Evolutionary conservation across 2,113 vertebrate genomes (phyloP).

Genomic region (Pelobates fuscus): DNA sequence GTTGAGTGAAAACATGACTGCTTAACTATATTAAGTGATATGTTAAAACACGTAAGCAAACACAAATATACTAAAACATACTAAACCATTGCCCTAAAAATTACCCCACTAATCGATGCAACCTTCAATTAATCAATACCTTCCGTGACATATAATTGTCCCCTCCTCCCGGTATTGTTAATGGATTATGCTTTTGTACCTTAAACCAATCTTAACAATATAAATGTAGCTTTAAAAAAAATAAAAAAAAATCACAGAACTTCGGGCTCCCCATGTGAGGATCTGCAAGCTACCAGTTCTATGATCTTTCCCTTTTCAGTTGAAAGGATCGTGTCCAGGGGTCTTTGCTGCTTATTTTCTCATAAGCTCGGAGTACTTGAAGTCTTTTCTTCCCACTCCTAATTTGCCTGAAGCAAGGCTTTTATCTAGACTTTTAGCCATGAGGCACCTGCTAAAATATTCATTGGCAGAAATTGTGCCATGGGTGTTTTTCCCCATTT

Average conservation of each 20-base stretch:
- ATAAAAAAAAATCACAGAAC: slow-evolving; percentile 38
- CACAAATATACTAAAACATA: no score
- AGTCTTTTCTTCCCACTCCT: slow-evolving; percentile 69
- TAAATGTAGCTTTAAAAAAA: background rate
- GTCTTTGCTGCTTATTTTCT: slow-evolving; percentile 59
- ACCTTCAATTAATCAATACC: no score
- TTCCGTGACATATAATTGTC: no score
- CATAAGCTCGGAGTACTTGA: slow-evolving; percentile 64
- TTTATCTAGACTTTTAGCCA: slow-evolving; percentile 80
- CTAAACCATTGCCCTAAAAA: no score
- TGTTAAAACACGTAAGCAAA: no score
- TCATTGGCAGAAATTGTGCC: slow-evolving; percentile 75
- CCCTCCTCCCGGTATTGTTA: no score
- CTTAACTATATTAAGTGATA: no score
- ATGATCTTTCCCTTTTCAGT: slow-evolving; percentile 60
- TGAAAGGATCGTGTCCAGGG: slow-evolving; percentile 60
- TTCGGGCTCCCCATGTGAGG: slow-evolving; percentile 51
- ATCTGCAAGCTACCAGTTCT: slow-evolving; percentile 56
- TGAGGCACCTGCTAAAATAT: slow-evolving; percentile 80
- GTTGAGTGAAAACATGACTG: no score
- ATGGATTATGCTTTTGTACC: background rate
- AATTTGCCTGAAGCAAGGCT: slow-evolving; percentile 78
- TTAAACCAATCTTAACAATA: background rate
- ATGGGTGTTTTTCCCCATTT: slow-evolving; percentile 71
- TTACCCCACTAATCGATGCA: no score